Conservation (phyloP, 2,888 invertebrate genomes). For the Drosophila trichaetosa region DNA sequence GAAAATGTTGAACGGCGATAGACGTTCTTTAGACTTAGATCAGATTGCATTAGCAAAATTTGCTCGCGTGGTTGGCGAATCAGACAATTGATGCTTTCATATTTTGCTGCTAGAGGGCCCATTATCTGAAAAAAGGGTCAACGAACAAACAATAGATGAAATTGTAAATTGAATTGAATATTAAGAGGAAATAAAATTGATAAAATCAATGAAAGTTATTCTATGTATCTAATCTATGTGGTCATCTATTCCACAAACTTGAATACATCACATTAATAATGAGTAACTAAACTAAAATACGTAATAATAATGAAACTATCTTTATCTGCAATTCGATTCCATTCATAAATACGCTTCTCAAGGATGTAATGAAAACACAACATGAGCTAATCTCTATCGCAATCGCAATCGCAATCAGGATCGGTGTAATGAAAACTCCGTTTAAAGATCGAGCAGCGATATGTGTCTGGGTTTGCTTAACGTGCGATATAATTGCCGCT, state of each 20-base stretch:
- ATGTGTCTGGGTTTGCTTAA: slow-evolving; percentile 2
- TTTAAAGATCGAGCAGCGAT: slow-evolving; percentile 35
- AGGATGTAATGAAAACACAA: slow-evolving; percentile 41
- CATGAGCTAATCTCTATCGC: slow-evolving; percentile 37
- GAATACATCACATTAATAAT: slow-evolving; percentile 9
- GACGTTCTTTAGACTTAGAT: rapidly evolving
- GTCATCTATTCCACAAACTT: background rate
- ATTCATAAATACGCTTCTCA: slow-evolving; percentile 19
- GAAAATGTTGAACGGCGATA: background rate
- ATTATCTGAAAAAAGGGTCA: background rate
- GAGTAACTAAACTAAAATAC: slow-evolving; percentile 7
- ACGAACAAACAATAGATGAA: background rate
- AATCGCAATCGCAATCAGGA: slow-evolving; percentile 26
- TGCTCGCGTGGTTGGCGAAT: background rate
- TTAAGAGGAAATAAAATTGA: background rate
- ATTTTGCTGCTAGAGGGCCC: background rate
- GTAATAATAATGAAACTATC: slow-evolving; percentile 11
- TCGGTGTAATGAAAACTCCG: slow-evolving; percentile 40
- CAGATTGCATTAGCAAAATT: background rate
- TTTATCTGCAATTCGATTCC: background rate
- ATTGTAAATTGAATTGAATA: background rate
- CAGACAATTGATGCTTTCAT: background rate
- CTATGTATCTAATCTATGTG: background rate
- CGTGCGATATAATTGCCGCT: slow-evolving; percentile 79
- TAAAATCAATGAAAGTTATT: background rate